These are phyloP conservation scores for Scrobipalpa costella DNA, from an alignment of 2,888 invertebrate species.

Conservation along the genomic window DNA sequence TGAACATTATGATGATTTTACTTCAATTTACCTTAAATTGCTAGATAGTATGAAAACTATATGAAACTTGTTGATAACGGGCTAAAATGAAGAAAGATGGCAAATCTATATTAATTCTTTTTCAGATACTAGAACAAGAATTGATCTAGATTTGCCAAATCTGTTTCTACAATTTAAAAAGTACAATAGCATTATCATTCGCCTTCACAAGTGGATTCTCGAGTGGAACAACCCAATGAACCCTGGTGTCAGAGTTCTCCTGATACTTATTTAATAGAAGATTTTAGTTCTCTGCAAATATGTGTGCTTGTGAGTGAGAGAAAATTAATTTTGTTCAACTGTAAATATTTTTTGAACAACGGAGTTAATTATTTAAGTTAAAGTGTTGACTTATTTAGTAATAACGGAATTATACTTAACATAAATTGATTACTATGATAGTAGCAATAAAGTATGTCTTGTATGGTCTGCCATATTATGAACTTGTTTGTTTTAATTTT, in stretches of 20 bases:
- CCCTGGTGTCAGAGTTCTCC: background rate
- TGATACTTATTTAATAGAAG: no score
- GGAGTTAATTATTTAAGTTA: conserved; percentile 15
- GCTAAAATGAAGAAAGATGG: no score
- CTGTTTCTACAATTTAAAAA: background rate
- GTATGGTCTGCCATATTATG: conserved; percentile 32
- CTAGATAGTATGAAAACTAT: no score
- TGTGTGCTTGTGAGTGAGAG: conserved; percentile 19
- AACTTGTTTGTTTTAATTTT: background rate
- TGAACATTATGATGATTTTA: background rate
- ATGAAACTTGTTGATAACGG: no score
- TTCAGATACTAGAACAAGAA: no score
- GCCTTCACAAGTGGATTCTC: no score
- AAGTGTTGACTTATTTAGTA: conserved; percentile 22
- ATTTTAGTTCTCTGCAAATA: conserved; percentile 6
- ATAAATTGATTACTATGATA: conserved; percentile 8
- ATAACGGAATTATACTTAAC: conserved; percentile 15
- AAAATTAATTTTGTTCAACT: conserved; percentile 2
- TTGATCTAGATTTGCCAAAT: no score
- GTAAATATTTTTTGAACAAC: conserved; percentile 11
- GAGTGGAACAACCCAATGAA: no score
- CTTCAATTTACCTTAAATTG: background rate
- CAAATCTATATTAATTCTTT: no score
- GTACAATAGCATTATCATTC: no score
- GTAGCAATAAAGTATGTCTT: background rate